phyloP scores from a whole-genome alignment of 1,140 invertebrate genomes.

The Anoplophora glabripennis region DNA sequence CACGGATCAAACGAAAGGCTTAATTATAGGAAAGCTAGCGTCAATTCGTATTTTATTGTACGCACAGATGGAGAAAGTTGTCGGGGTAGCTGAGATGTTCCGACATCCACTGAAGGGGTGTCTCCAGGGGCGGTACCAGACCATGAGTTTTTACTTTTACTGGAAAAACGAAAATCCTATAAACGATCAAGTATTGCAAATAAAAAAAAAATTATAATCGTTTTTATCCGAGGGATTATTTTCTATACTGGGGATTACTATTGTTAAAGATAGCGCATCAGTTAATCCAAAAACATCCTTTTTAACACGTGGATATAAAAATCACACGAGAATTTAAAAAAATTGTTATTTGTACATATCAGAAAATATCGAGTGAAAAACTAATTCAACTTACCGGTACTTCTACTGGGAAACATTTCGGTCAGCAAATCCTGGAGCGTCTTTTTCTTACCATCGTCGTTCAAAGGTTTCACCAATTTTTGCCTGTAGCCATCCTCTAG shows the following conservation, averaged over 20 bases:
- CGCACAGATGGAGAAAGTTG: slow-evolving; percentile 91
- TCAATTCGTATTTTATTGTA: slow-evolving; percentile 37
- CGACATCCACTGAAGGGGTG: slow-evolving; percentile 95
- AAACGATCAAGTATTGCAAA: neutral
- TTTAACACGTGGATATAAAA: no score
- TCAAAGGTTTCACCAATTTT: slow-evolving; percentile 72
- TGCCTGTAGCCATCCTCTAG: slow-evolving; percentile 74
- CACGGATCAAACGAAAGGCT: no score
- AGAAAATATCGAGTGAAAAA: no score
- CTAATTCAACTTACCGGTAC: slow-evolving; percentile 53
- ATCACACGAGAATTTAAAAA: no score
- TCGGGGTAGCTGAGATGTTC: slow-evolving; percentile 98
- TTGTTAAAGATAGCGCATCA: neutral
- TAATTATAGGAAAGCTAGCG: no score
- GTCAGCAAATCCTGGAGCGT: slow-evolving; percentile 69
- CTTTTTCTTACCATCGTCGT: slow-evolving; percentile 70
- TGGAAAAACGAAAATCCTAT: slow-evolving; percentile 56
- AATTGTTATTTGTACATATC: no score
- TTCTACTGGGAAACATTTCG: slow-evolving; percentile 66
- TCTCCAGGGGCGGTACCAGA: slow-evolving; percentile 79
- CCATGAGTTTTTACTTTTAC: slow-evolving; percentile 85
- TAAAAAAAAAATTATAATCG: no score
- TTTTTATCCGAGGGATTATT: no score
- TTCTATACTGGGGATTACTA: neutral
- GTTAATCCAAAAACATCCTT: neutral